phyloP scores from a whole-genome alignment of 2,113 vertebrate genomes.

The Oryctolagus cuniculus region DNA sequence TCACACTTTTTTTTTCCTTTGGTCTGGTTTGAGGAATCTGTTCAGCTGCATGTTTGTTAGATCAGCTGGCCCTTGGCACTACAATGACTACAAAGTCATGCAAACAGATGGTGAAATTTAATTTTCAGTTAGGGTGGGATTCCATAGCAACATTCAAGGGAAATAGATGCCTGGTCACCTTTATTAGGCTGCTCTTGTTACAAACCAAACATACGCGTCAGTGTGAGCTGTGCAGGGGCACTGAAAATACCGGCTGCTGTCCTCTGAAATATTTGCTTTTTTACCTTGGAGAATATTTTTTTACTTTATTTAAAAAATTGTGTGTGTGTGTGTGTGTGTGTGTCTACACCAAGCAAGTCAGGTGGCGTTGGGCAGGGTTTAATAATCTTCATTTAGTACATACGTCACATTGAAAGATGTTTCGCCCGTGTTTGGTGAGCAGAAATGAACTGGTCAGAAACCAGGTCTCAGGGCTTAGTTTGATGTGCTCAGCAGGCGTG shows the following conservation, averaged over 20 bases:
- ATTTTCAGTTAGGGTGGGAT: conserved; percentile 70
- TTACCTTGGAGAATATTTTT: conserved; percentile 32
- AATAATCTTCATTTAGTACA: conserved; percentile 32
- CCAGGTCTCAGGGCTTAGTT: not conserved
- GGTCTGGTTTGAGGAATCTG: conserved; percentile 81
- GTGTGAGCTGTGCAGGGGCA: conserved; percentile 18
- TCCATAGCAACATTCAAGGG: conserved; percentile 77
- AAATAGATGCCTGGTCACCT: conserved; percentile 75
- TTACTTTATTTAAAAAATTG: conserved; percentile 39
- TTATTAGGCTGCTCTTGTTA: conserved; percentile 52
- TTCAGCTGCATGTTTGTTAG: conserved; percentile 82
- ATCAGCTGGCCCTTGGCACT: conserved; percentile 84
- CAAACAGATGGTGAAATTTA: conserved; percentile 84
- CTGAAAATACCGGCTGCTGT: conserved; percentile 39
- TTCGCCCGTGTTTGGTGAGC: not conserved
- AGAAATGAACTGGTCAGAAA: conserved; percentile 34
- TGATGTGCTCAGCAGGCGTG: not conserved
- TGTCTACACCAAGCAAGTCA: conserved; percentile 14
- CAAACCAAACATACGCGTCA: conserved; percentile 63
- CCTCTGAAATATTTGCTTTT: not conserved
- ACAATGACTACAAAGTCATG: conserved; percentile 81
- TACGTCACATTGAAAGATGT: conserved; percentile 39
- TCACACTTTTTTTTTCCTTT: not conserved
- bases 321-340: not conserved
- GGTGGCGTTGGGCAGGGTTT: conserved; percentile 45